Percentiles rank a stretch among this genome's conserved stretches.
Conservation (phyloP, 2,113 vertebrate species). For the Salvelinus fontinalis region DNA sequence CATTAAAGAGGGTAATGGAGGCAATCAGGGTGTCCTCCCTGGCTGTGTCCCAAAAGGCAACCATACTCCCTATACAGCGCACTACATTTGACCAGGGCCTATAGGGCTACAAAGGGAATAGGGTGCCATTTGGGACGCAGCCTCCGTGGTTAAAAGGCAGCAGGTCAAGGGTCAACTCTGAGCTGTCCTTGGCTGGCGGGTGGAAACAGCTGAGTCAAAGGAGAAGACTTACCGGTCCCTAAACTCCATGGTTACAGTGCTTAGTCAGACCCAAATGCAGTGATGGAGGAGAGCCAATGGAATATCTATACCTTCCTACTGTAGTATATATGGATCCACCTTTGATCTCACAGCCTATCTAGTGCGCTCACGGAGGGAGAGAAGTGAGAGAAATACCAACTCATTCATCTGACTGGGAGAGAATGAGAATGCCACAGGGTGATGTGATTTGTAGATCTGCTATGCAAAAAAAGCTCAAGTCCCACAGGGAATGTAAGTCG, state of each 20-base stretch:
- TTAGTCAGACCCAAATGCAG: conserved; percentile 48
- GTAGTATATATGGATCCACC: not conserved
- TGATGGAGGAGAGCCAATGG: conserved; percentile 51
- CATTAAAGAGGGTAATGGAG: conserved; percentile 61
- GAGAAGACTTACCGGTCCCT: conserved; percentile 21
- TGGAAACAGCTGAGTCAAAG: conserved; percentile 60
- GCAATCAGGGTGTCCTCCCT: conserved; percentile 41
- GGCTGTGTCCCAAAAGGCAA: conserved; percentile 32
- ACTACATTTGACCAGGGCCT: too few relatives aligned
- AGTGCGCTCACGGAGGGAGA: not conserved
- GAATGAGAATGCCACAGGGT: not conserved
- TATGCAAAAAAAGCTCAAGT: not conserved
- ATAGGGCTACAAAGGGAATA: too few relatives aligned
- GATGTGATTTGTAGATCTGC: not conserved
- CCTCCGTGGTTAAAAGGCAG: not conserved
- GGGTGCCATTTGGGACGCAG: too few relatives aligned
- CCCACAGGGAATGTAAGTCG: conserved; percentile 11
- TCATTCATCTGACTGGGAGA: not conserved
- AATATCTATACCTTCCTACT: not conserved
- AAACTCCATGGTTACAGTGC: too few relatives aligned
- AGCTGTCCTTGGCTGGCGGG: conserved; percentile 45
- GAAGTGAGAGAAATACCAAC: not conserved
- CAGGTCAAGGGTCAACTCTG: conserved; percentile 47
- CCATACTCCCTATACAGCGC: too few relatives aligned
- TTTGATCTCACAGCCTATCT: not conserved